phyloP scores from a whole-genome alignment of 2,113 vertebrate species.

The Lagopus muta region DNA sequence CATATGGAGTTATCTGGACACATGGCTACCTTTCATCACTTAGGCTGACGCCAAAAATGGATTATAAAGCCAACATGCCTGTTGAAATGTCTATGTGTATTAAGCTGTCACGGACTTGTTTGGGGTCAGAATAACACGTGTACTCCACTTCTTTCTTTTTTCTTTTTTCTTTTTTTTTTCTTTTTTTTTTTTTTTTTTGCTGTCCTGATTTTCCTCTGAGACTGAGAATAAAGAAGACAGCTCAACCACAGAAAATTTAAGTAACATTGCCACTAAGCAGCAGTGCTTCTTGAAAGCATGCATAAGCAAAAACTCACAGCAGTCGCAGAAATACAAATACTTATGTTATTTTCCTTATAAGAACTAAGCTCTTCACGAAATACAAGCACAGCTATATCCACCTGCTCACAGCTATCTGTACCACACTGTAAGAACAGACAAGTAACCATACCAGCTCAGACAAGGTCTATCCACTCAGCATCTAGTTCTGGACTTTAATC shows the following conservation, averaged over 20 bases:
- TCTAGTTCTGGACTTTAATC: background rate
- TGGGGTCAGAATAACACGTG: slow-evolving; percentile 26
- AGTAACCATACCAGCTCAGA: background rate
- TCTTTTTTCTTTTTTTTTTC: background rate
- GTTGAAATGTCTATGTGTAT: slow-evolving; percentile 67
- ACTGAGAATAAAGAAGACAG: background rate
- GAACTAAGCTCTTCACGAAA: background rate
- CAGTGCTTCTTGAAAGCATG: background rate
- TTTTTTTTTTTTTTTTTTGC: background rate
- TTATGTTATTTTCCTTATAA: background rate
- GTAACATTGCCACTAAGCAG: background rate
- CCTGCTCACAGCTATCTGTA: background rate
- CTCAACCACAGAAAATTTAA: background rate
- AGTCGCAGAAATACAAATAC: background rate
- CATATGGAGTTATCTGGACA: slow-evolving; percentile 60
- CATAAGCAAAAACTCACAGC: background rate
- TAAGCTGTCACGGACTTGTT: slow-evolving; percentile 62
- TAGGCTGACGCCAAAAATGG: slow-evolving; percentile 21
- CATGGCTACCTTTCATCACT: slow-evolving; percentile 76
- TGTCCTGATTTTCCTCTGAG: background rate
- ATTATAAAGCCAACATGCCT: slow-evolving; percentile 61
- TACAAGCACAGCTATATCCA: background rate
- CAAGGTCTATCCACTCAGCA: background rate
- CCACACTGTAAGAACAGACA: background rate
- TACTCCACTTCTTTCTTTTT: slow-evolving; percentile 23